A percentile compares a stretch with the other conserved stretches of the same genome.
phyloP scores from a whole-genome alignment of 2,888 invertebrate species.

The Eupithecia inturbata region DNA sequence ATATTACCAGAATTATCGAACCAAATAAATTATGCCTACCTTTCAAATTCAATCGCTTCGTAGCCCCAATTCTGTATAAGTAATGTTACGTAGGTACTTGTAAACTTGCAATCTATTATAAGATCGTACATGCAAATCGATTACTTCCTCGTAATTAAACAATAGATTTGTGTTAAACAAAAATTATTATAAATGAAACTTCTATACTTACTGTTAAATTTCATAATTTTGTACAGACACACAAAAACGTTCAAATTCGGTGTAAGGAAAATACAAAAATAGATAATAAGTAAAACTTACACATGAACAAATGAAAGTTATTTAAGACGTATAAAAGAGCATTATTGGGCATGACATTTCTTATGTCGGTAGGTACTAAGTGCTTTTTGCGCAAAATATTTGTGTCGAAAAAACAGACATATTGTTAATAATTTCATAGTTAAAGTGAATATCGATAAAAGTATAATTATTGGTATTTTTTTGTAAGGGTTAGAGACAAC shows the following conservation, averaged over 20 bases:
- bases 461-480: too few species aligned
- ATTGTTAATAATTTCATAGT: background rate
- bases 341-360: background rate
- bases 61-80: constrained; percentile 24
- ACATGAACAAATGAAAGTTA: background rate
- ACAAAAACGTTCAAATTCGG: constrained; percentile 31
- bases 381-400: background rate
- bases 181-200: background rate
- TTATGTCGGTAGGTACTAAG: background rate
- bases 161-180: constrained; percentile 4
- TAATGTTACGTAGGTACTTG: background rate
- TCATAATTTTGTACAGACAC: constrained; percentile 1
- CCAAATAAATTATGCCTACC: background rate
- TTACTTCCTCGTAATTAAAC: background rate
- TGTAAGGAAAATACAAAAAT: constrained; percentile 23
- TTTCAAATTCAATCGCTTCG: constrained; percentile 8
- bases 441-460: background rate
- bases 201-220: background rate
- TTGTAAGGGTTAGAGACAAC: background rate
- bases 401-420: background rate
- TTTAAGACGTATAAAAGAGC: background rate
- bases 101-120: background rate
- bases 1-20: background rate
- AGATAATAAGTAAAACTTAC: background rate
- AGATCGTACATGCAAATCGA: background rate